Conservation (phyloP, 2,888 invertebrate genomes). For the Scaptomyza cyrtandrae region DNA sequence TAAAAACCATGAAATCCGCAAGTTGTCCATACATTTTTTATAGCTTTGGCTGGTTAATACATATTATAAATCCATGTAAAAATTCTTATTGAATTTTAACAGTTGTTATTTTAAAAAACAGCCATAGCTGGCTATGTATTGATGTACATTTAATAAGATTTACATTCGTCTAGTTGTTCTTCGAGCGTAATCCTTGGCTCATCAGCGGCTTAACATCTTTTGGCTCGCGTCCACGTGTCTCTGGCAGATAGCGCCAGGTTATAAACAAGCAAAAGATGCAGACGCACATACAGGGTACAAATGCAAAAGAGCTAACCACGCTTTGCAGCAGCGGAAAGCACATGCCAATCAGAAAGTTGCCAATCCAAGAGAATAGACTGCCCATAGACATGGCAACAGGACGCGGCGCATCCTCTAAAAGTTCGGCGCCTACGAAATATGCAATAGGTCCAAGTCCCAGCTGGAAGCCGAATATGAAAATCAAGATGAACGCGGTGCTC, state of each 20-base stretch:
- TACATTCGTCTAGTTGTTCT: slow-evolving; percentile 46
- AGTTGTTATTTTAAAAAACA: too few relatives aligned
- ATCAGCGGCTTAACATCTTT: slow-evolving; percentile 70
- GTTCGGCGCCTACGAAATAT: slow-evolving; percentile 93
- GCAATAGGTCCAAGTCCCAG: slow-evolving; percentile 94
- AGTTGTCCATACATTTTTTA: neutral
- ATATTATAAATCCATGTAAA: neutral
- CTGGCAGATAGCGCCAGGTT: slow-evolving; percentile 76
- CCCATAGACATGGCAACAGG: slow-evolving; percentile 94
- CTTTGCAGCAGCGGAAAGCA: slow-evolving; percentile 88
- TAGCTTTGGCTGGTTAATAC: neutral
- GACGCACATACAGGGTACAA: slow-evolving; percentile 88
- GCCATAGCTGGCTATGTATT: too few relatives aligned
- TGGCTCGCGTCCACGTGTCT: slow-evolving; percentile 73
- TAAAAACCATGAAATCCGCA: neutral
- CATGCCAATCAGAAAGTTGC: slow-evolving; percentile 93
- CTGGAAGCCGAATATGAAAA: slow-evolving; percentile 91
- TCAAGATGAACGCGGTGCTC: slow-evolving; percentile 88
- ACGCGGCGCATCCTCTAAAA: slow-evolving; percentile 92
- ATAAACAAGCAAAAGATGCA: slow-evolving; percentile 69
- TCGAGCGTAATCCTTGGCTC: slow-evolving; percentile 86
- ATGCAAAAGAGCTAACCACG: slow-evolving; percentile 88
- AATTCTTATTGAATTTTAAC: too few relatives aligned
- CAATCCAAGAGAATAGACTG: slow-evolving; percentile 93
- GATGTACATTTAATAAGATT: too few relatives aligned